Conservation (phyloP, 2,888 invertebrate species). For the Alentia gelatinosa region DNA sequence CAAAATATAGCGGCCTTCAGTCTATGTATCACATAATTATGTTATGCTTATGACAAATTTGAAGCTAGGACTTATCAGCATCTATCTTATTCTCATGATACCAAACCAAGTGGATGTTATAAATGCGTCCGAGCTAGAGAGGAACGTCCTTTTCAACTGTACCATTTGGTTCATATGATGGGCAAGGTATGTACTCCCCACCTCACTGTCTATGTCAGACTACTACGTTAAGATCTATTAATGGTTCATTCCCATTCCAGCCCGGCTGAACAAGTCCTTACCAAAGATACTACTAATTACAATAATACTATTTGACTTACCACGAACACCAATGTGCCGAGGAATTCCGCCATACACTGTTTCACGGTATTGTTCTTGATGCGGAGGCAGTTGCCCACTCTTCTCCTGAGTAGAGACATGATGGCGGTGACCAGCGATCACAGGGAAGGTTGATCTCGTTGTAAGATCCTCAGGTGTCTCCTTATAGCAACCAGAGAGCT, state of each 20-base stretch:
- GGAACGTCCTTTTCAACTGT: no score
- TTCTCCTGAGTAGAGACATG: background rate
- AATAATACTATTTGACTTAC: conserved; percentile 70
- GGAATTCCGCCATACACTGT: conserved; percentile 80
- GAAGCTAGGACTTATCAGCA: no score
- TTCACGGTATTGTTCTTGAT: conserved; percentile 68
- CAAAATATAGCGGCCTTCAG: no score
- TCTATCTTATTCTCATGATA: no score
- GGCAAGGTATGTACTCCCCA: background rate
- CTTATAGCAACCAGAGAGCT: no score
- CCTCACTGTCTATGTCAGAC: background rate
- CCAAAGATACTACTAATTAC: background rate
- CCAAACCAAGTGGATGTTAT: no score
- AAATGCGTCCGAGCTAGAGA: no score
- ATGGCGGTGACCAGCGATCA: no score
- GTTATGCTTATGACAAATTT: background rate
- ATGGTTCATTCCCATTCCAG: background rate
- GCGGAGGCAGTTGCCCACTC: background rate
- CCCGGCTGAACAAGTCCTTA: background rate
- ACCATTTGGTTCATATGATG: no score
- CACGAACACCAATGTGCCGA: conserved; percentile 81
- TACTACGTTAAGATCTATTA: background rate
- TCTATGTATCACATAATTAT: no score
- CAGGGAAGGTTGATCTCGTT: no score
- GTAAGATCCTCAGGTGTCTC: no score